These are phyloP conservation scores for Pemphigus obesinymphae DNA, from an alignment of 1,140 invertebrate genomes.

Conservation along the genomic window DNA sequence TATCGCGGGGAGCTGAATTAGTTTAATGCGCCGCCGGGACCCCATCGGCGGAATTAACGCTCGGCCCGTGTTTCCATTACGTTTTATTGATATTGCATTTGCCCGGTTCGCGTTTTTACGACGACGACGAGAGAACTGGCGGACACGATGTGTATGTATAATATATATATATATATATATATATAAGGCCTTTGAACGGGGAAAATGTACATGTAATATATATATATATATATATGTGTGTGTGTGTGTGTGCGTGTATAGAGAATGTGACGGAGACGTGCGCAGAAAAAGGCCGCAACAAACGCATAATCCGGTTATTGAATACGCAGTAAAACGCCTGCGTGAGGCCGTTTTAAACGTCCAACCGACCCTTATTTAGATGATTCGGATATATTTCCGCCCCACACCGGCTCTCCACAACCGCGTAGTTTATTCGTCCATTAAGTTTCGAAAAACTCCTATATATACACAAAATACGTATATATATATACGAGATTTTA, in stretches of 20 bases:
- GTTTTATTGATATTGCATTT: constrained; percentile 41
- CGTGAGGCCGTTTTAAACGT: not conserved
- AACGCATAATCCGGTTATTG: constrained; percentile 19
- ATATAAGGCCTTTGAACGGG: not conserved
- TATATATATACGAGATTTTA: not conserved
- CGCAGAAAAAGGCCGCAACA: not conserved
- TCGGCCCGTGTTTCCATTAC: constrained; percentile 34
- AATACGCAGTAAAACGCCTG: constrained; percentile 10
- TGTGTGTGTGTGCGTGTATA: not conserved
- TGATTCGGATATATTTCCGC: not conserved
- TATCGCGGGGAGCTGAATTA: constrained; percentile 23
- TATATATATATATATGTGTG: not conserved
- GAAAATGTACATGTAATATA: not conserved
- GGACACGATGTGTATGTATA: not conserved
- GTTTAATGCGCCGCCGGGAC: constrained; percentile 23
- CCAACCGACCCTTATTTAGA: constrained; percentile 19
- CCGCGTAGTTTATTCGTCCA: not conserved
- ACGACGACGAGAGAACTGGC: not conserved
- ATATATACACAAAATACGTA: no score
- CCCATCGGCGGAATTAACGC: constrained; percentile 30
- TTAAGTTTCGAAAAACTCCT: not conserved
- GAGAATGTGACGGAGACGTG: not conserved
- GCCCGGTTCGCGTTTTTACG: constrained; percentile 18
- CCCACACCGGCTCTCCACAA: not conserved
- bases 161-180: not conserved